Conservation (phyloP, 2,888 invertebrate species). For the Hirtodrosophila histrioides region DNA sequence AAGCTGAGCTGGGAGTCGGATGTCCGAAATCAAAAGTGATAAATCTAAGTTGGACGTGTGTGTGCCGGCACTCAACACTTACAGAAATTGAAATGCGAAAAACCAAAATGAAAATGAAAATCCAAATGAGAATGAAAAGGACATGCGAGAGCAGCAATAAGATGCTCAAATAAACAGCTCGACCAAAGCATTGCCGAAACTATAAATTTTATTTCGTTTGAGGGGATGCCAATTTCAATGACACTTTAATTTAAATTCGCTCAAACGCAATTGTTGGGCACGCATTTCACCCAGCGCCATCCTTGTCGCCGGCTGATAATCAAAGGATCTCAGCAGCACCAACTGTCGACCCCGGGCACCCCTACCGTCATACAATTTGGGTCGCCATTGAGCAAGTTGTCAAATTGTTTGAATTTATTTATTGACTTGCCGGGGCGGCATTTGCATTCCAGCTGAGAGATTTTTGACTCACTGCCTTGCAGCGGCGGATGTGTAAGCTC, state of each 20-base stretch:
- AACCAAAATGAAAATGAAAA: constrained; percentile 40
- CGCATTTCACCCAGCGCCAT: constrained; percentile 33
- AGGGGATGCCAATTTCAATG: constrained; percentile 78
- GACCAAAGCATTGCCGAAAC: constrained; percentile 56
- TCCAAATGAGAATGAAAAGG: constrained; percentile 43
- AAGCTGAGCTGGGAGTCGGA: constrained; percentile 29
- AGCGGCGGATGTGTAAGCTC: constrained; percentile 59
- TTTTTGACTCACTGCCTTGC: constrained; percentile 61
- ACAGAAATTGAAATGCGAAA: constrained; percentile 63
- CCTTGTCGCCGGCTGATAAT: constrained; percentile 59
- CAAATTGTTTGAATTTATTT: constrained; percentile 81
- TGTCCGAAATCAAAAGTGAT: constrained; percentile 75
- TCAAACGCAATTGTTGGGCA: constrained; percentile 74
- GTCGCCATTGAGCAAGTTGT: constrained; percentile 75
- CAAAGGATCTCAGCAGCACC: constrained; percentile 38
- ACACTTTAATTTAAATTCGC: constrained; percentile 82
- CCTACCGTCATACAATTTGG: constrained; percentile 29
- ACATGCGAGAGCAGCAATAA: constrained; percentile 36
- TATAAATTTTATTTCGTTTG: constrained; percentile 79
- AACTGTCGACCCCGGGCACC: constrained; percentile 29
- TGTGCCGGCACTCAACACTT: constrained; percentile 57
- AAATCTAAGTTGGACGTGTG: constrained; percentile 76
- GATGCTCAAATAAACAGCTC: constrained; percentile 47
- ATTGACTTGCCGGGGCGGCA: constrained; percentile 72
- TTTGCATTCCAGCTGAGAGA: constrained; percentile 71